A percentile compares a stretch with the other conserved stretches of the same genome.
phyloP scores from a whole-genome alignment of 2,113 vertebrate species.

The Ictalurus furcatus region DNA sequence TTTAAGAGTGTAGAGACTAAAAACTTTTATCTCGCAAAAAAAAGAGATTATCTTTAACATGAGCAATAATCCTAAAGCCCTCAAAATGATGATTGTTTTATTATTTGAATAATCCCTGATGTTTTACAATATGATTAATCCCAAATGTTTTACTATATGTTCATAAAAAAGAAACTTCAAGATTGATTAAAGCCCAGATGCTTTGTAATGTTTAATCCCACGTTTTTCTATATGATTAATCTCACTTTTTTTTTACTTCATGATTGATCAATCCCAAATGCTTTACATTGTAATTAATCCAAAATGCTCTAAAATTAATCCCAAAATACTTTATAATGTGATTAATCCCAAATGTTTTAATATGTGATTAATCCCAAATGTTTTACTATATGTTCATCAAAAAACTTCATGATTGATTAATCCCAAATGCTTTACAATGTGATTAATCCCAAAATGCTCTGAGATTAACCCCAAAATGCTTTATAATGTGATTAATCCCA shows the following conservation, averaged over 20 bases:
- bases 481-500: not conserved
- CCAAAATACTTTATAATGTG: not conserved
- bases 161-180: not conserved
- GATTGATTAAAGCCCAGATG: not conserved
- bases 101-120: not conserved
- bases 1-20: not conserved
- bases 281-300: not conserved
- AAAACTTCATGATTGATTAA: not conserved
- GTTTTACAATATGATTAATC: not conserved
- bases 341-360: not conserved
- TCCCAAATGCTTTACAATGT: not conserved
- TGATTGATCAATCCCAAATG: not conserved
- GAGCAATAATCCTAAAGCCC: not conserved
- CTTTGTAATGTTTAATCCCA: not conserved
- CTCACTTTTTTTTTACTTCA: not conserved
- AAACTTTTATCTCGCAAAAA: not conserved
- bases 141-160: not conserved
- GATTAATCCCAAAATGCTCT: not conserved
- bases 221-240: not conserved
- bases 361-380: not conserved
- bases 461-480: not conserved
- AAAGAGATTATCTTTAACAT: not conserved
- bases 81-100: not conserved
- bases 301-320: not conserved
- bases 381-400: not conserved